Percentiles rank a stretch among this genome's conserved stretches.
These are phyloP conservation scores for Platycheirus rosarum DNA, from an alignment of 2,888 invertebrate genomes.

Conservation along the genomic window DNA sequence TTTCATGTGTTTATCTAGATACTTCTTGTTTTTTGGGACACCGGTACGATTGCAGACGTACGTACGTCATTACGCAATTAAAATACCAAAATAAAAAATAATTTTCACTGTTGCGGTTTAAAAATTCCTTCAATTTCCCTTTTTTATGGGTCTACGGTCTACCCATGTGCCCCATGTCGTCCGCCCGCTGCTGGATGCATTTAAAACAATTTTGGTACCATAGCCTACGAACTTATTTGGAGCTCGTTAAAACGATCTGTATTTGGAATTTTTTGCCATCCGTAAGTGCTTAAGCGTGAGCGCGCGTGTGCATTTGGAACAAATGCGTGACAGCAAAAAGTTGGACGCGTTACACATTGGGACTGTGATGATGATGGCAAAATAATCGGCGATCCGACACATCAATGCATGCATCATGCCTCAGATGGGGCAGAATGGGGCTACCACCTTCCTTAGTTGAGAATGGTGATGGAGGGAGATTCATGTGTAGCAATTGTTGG, in stretches of 20 bases:
- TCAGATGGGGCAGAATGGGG: constrained; percentile 1
- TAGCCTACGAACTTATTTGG: constrained; percentile 65
- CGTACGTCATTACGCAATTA: constrained; percentile 66
- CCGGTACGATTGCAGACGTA: constrained; percentile 39
- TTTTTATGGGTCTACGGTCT: constrained; percentile 22
- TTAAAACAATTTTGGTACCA: constrained; percentile 52
- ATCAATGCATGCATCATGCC: constrained; percentile 20
- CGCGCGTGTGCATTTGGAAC: constrained; percentile 11
- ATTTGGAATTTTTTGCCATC: constrained; percentile 73
- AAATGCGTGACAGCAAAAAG: constrained; percentile 45
- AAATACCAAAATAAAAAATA: constrained; percentile 23
- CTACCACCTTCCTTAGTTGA: constrained; percentile 20
- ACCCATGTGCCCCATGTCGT: constrained; percentile 8
- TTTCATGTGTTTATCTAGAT: constrained; percentile 26
- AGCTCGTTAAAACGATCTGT: constrained; percentile 76
- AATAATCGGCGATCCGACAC: constrained; percentile 54
- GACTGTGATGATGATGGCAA: constrained; percentile 52
- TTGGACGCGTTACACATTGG: constrained; percentile 14
- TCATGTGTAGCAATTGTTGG: constrained; percentile 13
- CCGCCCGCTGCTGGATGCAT: constrained; percentile 44
- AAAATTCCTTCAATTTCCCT: constrained; percentile 52
- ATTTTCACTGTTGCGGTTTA: constrained; percentile 31
- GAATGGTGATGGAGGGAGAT: neutral
- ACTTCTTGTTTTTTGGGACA: constrained; percentile 1
- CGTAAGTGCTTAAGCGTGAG: constrained; percentile 24